Evolutionary conservation across 2,797 vertebrate species (phyloP).

Genomic region (Lerista edwardsae): DNA sequence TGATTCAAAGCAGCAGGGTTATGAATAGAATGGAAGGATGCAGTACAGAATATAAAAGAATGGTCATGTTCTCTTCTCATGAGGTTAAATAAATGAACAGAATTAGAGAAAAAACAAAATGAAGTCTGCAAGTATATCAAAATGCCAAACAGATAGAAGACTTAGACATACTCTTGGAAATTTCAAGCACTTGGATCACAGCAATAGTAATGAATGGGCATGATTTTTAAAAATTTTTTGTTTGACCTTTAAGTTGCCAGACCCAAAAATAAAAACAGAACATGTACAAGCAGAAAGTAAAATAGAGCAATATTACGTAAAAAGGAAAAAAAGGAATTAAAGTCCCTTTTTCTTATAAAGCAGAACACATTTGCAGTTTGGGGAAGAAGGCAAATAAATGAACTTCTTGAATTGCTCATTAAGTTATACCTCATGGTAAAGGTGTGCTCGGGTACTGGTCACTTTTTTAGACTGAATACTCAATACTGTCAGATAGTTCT

Average conservation of each 20-base stretch:
- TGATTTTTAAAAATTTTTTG: conserved; percentile 73
- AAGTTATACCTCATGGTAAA: conserved; percentile 39
- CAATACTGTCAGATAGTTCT: conserved; percentile 50
- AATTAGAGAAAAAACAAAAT: conserved; percentile 89
- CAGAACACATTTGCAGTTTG: conserved; percentile 38
- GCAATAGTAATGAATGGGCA: conserved; percentile 82
- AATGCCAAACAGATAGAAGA: conserved; percentile 85
- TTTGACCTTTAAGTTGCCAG: conserved; percentile 80
- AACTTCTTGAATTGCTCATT: conserved; percentile 42
- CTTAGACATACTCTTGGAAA: conserved; percentile 81
- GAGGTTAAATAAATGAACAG: conserved; percentile 81
- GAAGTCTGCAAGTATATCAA: conserved; percentile 85
- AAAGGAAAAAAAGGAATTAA: conserved; percentile 50
- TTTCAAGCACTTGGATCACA: conserved; percentile 84
- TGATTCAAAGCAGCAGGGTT: conserved; percentile 75
- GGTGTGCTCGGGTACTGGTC: conserved; percentile 29
- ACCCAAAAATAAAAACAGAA: conserved; percentile 83
- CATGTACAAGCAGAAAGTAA: conserved; percentile 73
- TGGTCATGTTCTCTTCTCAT: conserved; percentile 78
- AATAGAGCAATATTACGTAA: conserved; percentile 45
- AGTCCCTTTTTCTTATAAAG: conserved; percentile 61
- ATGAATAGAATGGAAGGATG: conserved; percentile 76
- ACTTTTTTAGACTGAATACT: conserved; percentile 47
- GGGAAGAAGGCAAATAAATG: conserved; percentile 46
- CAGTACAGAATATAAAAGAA: conserved; percentile 76